Conservation (phyloP, 2,888 invertebrate species). For the Cheilosia scutellata region DNA sequence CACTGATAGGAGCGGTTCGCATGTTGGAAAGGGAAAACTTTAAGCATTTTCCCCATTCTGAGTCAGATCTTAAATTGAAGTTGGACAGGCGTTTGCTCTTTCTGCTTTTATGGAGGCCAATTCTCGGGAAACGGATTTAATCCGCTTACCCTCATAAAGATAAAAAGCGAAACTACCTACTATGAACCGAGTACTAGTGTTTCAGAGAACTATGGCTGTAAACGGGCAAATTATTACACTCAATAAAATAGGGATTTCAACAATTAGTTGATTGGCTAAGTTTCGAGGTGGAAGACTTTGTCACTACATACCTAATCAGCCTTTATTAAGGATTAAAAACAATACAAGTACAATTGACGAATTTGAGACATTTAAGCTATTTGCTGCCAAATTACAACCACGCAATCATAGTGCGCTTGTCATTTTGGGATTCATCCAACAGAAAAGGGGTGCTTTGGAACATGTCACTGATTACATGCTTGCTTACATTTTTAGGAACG, state of each 20-base stretch:
- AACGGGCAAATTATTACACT: constrained; percentile 64
- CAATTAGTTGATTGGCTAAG: constrained; percentile 67
- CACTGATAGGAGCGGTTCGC: constrained; percentile 48
- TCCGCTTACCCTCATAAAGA: constrained; percentile 75
- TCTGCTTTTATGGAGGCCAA: constrained; percentile 55
- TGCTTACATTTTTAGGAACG: too few relatives aligned
- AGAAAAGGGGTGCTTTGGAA: too few relatives aligned
- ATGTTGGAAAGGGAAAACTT: constrained; percentile 22
- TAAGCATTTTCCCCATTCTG: constrained; percentile 34
- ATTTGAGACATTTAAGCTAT: not conserved
- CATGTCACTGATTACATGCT: too few relatives aligned
- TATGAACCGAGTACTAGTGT: constrained; percentile 3
- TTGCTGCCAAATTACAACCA: too few relatives aligned
- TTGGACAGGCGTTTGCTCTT: constrained; percentile 14
- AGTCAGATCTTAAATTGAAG: constrained; percentile 68
- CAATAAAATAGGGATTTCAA: constrained; percentile 70
- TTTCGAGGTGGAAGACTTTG: constrained; percentile 17
- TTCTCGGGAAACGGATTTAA: constrained; percentile 69
- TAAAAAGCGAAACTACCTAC: constrained; percentile 53
- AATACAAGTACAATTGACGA: not conserved
- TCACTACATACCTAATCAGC: constrained; percentile 54
- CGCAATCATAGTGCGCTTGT: too few relatives aligned
- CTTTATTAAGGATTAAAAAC: constrained; percentile 41
- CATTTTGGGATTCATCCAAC: too few relatives aligned
- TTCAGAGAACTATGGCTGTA: not conserved